Evolutionary conservation across 2,797 vertebrate genomes (phyloP).

Genomic region (Pseudomugil gertrudae): DNA sequence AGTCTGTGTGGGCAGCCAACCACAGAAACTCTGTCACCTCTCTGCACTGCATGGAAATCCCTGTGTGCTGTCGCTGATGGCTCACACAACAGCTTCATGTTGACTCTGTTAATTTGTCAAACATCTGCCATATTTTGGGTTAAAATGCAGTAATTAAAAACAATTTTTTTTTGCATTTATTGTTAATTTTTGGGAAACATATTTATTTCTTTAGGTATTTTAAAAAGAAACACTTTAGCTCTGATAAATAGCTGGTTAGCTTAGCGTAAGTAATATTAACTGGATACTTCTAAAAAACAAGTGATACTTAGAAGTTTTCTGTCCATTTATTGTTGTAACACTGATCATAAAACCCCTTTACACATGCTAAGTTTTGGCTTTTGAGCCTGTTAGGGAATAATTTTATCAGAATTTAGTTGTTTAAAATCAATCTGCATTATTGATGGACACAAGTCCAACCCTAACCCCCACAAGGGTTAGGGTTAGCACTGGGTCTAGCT

Average conservation of each 20-base stretch:
- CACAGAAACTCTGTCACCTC: conserved; percentile 79
- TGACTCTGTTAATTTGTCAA: conserved; percentile 53
- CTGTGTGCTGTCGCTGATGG: conserved; percentile 51
- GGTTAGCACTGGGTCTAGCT: not conserved
- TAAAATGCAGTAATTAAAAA: not conserved
- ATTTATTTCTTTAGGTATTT: too few species aligned
- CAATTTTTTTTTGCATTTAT: not conserved
- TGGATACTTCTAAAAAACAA: not conserved
- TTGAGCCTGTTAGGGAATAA: not conserved
- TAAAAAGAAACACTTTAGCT: too few species aligned
- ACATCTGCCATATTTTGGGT: conserved; percentile 45
- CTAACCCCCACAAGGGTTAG: too few species aligned
- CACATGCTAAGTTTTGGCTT: not conserved
- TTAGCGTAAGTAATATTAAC: too few species aligned
- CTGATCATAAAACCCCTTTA: not conserved
- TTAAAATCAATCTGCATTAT: too few species aligned
- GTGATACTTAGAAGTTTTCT: not conserved
- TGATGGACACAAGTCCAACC: too few species aligned
- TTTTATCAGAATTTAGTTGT: not conserved
- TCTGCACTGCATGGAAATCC: conserved; percentile 60
- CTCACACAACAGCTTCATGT: conserved; percentile 50
- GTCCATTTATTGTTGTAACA: too few species aligned
- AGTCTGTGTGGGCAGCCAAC: conserved; percentile 77
- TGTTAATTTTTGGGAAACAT: not conserved
- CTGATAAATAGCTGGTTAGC: not conserved